These are phyloP conservation scores for Argyrosomus regius DNA, from an alignment of 2,797 vertebrate genomes.

Conservation along the genomic window DNA sequence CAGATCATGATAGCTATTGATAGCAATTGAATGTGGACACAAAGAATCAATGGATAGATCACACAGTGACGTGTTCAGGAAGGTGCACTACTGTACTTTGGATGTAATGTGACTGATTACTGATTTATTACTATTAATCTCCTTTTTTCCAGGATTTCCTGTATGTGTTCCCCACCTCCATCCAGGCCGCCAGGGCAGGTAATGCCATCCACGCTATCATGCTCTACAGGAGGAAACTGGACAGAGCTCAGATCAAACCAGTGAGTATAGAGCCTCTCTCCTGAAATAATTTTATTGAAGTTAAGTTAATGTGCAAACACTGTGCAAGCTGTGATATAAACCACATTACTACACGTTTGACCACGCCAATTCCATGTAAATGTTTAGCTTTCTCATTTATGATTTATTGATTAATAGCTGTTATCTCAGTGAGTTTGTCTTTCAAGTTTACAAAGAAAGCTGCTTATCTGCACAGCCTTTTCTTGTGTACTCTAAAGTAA, in stretches of 20 bases:
- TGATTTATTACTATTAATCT: background rate
- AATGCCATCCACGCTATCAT: constrained; percentile 94
- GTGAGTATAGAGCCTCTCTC: constrained; percentile 79
- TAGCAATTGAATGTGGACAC: background rate
- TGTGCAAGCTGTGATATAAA: background rate
- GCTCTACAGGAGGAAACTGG: constrained; percentile 94
- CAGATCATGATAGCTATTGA: background rate
- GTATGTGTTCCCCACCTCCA: constrained; percentile 88
- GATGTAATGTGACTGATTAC: constrained; percentile 3
- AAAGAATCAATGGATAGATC: background rate
- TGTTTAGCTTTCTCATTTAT: constrained; percentile 41
- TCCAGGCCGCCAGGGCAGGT: constrained; percentile 94
- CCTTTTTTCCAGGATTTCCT: constrained; percentile 89
- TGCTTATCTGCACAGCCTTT: constrained; percentile 32
- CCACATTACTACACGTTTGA: background rate
- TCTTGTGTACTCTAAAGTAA: constrained; percentile 30
- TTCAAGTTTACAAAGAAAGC: constrained; percentile 37
- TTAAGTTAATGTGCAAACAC: background rate
- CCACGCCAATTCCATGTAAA: constrained; percentile 4
- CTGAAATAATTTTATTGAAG: background rate
- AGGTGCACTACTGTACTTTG: background rate
- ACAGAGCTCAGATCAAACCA: constrained; percentile 95
- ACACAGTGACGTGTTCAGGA: background rate
- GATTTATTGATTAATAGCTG: constrained; percentile 11
- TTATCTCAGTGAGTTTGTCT: constrained; percentile 39